phyloP scores from a whole-genome alignment of 37 sponge, comb jelly and placozoan species.

The Axinella damicornis region DNA sequence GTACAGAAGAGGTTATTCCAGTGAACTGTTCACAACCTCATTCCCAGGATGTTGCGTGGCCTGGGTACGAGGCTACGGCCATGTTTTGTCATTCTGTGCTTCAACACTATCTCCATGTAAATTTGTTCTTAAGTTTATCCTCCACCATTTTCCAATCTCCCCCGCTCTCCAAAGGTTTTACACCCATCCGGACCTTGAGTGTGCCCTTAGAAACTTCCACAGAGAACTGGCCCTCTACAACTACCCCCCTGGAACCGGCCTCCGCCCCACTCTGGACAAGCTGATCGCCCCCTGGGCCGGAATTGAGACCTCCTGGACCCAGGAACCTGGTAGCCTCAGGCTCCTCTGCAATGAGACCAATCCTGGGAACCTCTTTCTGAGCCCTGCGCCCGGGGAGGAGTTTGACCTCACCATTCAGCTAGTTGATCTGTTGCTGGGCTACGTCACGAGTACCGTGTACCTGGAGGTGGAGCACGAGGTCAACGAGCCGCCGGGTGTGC shows the following conservation, averaged over 20 bases:
- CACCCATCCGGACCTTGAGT: constrained; percentile 53
- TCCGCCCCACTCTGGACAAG: constrained; percentile 66
- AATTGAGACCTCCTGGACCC: constrained; percentile 48
- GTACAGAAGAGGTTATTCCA: no score
- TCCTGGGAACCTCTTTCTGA: constrained; percentile 59
- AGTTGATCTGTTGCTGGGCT: constrained; percentile 70
- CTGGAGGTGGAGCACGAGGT: constrained; percentile 39
- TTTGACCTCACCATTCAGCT: constrained; percentile 83
- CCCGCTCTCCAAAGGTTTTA: constrained; percentile 50
- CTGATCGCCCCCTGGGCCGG: constrained; percentile 77
- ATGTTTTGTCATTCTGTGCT: not conserved
- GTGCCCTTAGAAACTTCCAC: constrained; percentile 28
- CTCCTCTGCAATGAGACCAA: constrained; percentile 33
- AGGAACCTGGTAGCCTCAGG: not conserved
- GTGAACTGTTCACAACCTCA: no score
- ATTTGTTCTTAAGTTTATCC: no score
- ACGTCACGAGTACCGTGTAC: constrained; percentile 38
- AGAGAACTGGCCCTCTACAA: not conserved
- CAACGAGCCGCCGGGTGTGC: constrained; percentile 25
- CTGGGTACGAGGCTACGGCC: no score
- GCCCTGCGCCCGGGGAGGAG: constrained; percentile 83
- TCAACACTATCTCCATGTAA: not conserved
- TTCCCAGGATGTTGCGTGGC: no score
- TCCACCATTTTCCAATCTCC: no score
- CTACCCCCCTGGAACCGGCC: constrained; percentile 45